phyloP scores from a whole-genome alignment of 2,888 invertebrate genomes.

The Pollenia angustigena region DNA sequence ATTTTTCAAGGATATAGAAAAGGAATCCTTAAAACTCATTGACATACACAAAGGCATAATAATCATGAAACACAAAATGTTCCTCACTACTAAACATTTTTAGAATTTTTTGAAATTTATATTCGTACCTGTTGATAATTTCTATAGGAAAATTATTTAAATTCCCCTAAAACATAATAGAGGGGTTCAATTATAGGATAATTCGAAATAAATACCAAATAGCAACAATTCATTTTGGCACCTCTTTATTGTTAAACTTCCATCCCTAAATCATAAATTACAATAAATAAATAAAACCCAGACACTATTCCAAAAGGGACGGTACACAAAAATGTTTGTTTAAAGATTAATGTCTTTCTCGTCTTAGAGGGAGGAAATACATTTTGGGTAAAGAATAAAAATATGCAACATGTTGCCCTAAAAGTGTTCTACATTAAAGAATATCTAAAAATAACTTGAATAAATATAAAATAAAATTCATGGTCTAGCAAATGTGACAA shows the following conservation, averaged over 20 bases:
- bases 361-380: neutral
- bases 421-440: neutral
- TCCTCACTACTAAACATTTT: too few relatives aligned
- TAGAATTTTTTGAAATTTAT: too few relatives aligned
- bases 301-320: neutral
- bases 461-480: slow-evolving; percentile 19
- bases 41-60: neutral
- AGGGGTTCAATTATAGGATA: too few relatives aligned
- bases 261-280: neutral
- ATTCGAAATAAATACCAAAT: neutral
- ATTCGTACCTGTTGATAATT: neutral
- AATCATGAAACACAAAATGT: neutral
- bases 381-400: too few relatives aligned
- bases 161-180: too few relatives aligned
- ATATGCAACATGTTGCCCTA: slow-evolving; percentile 45
- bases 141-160: neutral
- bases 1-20: slow-evolving; percentile 4
- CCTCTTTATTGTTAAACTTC: neutral
- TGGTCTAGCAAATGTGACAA: slow-evolving; percentile 17
- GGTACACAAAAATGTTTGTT: slow-evolving; percentile 19
- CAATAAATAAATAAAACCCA: neutral
- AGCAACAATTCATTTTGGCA: slow-evolving; percentile 13
- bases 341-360: slow-evolving; percentile 3
- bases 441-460: neutral
- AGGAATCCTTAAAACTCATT: neutral